Evolutionary conservation across 2,888 invertebrate genomes (phyloP).

Genomic region (Apotomis turbidana): DNA sequence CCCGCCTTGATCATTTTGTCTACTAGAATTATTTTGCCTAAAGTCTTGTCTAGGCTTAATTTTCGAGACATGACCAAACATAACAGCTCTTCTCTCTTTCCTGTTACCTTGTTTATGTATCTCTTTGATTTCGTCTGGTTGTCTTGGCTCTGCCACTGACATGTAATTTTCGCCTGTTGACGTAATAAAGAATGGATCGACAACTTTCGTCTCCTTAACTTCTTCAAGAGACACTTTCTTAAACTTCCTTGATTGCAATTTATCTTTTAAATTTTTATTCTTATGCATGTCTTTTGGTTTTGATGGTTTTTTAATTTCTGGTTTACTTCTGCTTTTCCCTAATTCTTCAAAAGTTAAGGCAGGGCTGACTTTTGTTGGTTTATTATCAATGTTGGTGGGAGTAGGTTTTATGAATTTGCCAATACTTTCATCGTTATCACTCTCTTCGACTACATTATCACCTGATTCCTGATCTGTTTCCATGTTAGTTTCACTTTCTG

Average conservation of each 20-base stretch:
- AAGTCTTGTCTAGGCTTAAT: slow-evolving; percentile 59
- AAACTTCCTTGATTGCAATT: slow-evolving; percentile 65
- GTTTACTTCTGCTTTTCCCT: slow-evolving; percentile 42
- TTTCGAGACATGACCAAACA: slow-evolving; percentile 75
- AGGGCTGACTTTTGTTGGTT: slow-evolving; percentile 27
- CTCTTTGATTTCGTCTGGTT: slow-evolving; percentile 76
- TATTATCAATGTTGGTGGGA: slow-evolving; percentile 34
- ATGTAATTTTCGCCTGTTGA: slow-evolving; percentile 75
- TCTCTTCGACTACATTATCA: slow-evolving; percentile 30
- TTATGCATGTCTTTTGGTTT: slow-evolving; percentile 66
- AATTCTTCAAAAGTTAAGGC: slow-evolving; percentile 14
- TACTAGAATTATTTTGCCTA: slow-evolving; percentile 47
- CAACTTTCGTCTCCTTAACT: slow-evolving; percentile 59
- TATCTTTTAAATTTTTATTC: slow-evolving; percentile 72
- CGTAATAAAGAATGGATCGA: slow-evolving; percentile 79
- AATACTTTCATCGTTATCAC: slow-evolving; percentile 10
- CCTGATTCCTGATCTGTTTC: slow-evolving; percentile 41
- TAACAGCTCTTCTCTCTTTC: slow-evolving; percentile 71
- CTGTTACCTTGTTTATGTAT: slow-evolving; percentile 74
- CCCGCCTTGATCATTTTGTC: slow-evolving; percentile 46
- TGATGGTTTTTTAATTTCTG: slow-evolving; percentile 26
- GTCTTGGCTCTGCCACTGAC: slow-evolving; percentile 73
- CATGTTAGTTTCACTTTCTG: slow-evolving; percentile 34
- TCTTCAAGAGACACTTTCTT: slow-evolving; percentile 59
- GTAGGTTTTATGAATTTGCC: slow-evolving; percentile 22